These are phyloP conservation scores for Borostomias antarcticus DNA, from an alignment of 2,797 vertebrate genomes.

Conservation along the genomic window DNA sequence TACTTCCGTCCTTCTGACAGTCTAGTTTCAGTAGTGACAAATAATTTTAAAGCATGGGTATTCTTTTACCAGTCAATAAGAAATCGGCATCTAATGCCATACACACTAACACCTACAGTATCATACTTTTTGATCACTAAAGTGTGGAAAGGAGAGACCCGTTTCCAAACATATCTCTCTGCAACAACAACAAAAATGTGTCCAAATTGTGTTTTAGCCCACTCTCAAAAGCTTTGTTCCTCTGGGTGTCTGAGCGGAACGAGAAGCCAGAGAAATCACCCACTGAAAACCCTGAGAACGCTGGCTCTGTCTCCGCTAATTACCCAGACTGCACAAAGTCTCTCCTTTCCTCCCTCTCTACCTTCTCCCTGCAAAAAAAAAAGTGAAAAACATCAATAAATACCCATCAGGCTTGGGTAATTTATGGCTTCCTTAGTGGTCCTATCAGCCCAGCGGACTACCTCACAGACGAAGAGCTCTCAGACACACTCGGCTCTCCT, in stretches of 20 bases:
- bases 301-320: conserved; percentile 60
- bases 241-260: conserved; percentile 67
- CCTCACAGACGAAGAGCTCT: conserved; percentile 67
- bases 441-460: conserved; percentile 71
- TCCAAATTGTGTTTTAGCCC: conserved; percentile 24
- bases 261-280: conserved; percentile 67
- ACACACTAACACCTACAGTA: not conserved
- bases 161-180: conserved; percentile 31
- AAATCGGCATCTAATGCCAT: not conserved
- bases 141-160: too few relatives aligned
- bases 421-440: conserved; percentile 82
- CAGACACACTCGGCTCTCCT: conserved; percentile 70
- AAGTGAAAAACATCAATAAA: conserved; percentile 75
- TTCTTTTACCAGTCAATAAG: not conserved
- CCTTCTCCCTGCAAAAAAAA: conserved; percentile 49
- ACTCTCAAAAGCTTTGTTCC: conserved; percentile 48
- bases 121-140: not conserved
- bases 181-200: conserved; percentile 21
- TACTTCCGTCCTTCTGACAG: not conserved
- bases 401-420: conserved; percentile 74
- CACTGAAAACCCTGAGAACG: conserved; percentile 50
- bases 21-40: not conserved
- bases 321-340: conserved; percentile 58
- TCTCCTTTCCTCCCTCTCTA: conserved; percentile 41
- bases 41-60: not conserved